Percentiles rank a stretch among this genome's conserved stretches.
Evolutionary conservation across 2,113 vertebrate species (phyloP).

Genomic region (Callochromis pleurospilus): DNA sequence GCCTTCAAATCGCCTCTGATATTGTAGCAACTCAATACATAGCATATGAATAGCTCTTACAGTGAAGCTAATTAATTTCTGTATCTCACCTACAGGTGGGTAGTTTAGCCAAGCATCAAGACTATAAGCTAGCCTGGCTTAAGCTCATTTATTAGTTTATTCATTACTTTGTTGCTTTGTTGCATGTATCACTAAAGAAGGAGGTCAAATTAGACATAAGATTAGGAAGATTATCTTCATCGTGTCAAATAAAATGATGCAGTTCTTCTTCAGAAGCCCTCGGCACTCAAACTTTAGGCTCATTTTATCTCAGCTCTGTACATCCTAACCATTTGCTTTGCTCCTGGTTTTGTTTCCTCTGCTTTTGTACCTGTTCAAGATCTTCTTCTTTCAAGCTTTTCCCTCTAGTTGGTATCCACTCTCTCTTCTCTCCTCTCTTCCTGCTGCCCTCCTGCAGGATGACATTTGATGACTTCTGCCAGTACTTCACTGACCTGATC

Average conservation of each 20-base stretch:
- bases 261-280: not conserved
- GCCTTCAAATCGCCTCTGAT: not conserved
- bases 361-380: constrained; percentile 3
- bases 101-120: not conserved
- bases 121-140: not conserved
- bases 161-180: not conserved
- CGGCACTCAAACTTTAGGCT: not conserved
- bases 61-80: not conserved
- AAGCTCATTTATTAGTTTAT: not conserved
- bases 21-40: not conserved
- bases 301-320: not conserved
- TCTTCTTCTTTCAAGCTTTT: constrained; percentile 43
- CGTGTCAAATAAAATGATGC: not conserved
- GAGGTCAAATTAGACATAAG: rapidly evolving
- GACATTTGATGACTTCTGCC: constrained; percentile 93
- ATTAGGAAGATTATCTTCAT: not conserved
- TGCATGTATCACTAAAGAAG: not conserved
- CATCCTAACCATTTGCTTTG: constrained; percentile 9
- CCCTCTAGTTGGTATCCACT: constrained; percentile 20
- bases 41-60: not conserved
- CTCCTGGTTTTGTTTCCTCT: constrained; percentile 38
- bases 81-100: not conserved
- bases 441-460: constrained; percentile 76
- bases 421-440: constrained; percentile 6
- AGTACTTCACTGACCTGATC: constrained; percentile 91